Evolutionary conservation across 2,113 vertebrate genomes (phyloP).

Genomic region (Pteruthius melanotis): DNA sequence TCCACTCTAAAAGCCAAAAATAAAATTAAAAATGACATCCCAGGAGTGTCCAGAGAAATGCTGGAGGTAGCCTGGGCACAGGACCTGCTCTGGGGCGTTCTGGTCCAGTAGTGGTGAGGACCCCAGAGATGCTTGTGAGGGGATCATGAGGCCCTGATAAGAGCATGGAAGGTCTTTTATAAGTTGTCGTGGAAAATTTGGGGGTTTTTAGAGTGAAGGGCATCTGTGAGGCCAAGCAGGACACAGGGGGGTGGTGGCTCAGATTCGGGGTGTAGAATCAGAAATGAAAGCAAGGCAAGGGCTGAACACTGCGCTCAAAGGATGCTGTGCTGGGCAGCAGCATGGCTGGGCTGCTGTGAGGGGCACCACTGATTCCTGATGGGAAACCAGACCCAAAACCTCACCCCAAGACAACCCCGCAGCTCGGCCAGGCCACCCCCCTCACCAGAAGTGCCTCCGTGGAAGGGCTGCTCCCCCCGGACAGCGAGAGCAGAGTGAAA

Average conservation of each 20-base stretch:
- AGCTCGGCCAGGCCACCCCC: neutral
- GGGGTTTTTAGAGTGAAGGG: neutral
- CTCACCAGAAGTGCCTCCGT: neutral
- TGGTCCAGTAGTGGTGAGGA: neutral
- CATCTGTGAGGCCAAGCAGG: neutral
- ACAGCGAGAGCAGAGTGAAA: accelerated
- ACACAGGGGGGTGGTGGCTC: neutral
- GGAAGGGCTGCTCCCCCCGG: neutral
- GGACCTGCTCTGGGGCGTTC: neutral
- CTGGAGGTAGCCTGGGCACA: too few relatives aligned
- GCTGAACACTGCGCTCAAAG: neutral
- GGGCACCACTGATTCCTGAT: accelerated
- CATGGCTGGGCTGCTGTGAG: accelerated
- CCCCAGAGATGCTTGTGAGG: neutral
- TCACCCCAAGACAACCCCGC: neutral
- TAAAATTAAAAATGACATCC: neutral
- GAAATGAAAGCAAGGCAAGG: neutral
- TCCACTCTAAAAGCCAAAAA: neutral
- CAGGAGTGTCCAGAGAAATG: accelerated
- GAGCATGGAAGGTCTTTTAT: neutral
- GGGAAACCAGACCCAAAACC: neutral
- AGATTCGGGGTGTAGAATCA: neutral
- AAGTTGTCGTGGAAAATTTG: neutral
- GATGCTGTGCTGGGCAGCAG: neutral
- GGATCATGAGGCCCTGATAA: neutral